phyloP scores from a whole-genome alignment of 2,113 vertebrate species.

The Xenopus borealis region DNA sequence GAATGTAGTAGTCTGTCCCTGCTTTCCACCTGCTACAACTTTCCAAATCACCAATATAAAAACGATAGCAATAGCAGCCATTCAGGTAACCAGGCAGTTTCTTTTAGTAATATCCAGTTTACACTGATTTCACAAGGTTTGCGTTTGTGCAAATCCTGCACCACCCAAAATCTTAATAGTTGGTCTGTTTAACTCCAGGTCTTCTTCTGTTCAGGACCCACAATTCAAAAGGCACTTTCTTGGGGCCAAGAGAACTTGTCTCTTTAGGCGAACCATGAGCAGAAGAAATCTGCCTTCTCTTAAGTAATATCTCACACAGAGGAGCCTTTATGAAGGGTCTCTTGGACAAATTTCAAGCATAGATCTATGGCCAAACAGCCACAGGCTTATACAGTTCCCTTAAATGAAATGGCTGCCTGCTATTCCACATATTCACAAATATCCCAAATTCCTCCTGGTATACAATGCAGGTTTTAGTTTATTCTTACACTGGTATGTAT shows the following conservation, averaged over 20 bases:
- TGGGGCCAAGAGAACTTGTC: neutral
- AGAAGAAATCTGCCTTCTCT: constrained; percentile 36
- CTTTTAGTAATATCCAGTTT: too few species aligned
- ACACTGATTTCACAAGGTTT: too few species aligned
- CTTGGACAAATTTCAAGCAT: constrained; percentile 38
- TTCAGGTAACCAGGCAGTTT: too few species aligned
- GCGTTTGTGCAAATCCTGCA: too few species aligned
- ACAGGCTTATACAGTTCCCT: constrained; percentile 33
- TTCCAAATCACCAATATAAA: neutral
- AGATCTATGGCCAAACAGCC: constrained; percentile 40
- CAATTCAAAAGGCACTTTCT: neutral
- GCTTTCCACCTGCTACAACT: neutral
- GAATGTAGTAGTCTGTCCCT: too few species aligned
- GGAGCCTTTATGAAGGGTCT: constrained; percentile 38
- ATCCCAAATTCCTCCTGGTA: constrained; percentile 22
- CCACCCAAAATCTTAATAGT: too few species aligned
- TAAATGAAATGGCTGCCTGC: constrained; percentile 25
- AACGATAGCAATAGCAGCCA: neutral
- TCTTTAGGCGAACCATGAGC: neutral
- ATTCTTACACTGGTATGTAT: neutral
- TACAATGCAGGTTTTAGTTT: constrained; percentile 28
- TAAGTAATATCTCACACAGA: constrained; percentile 34
- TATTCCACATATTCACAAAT: constrained; percentile 31
- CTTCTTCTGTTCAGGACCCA: neutral
- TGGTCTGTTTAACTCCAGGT: too few species aligned